A percentile compares a stretch with the other conserved stretches of the same genome.
These are phyloP conservation scores for Laupala kohalensis DNA, from an alignment of 1,140 invertebrate species.

Conservation along the genomic window DNA sequence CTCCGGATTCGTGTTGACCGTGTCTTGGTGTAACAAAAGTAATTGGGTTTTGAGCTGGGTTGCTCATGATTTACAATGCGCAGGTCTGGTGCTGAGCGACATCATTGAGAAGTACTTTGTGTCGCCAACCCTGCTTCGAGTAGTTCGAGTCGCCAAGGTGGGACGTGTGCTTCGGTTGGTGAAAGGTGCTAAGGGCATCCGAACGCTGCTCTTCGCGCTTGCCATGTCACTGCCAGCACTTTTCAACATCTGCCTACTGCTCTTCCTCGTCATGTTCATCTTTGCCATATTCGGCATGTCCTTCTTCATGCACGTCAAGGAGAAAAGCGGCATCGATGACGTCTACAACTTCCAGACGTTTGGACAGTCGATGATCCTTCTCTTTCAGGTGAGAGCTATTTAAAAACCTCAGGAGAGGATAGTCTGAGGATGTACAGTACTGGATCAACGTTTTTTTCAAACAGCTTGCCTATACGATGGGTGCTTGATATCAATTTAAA, in stretches of 20 bases:
- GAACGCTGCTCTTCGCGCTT: slow-evolving; percentile 90
- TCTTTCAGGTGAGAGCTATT: slow-evolving; percentile 76
- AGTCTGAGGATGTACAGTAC: too few relatives aligned
- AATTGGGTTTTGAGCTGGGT: too few relatives aligned
- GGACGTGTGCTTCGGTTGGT: slow-evolving; percentile 91
- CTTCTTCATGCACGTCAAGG: slow-evolving; percentile 96
- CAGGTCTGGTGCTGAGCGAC: slow-evolving; percentile 89
- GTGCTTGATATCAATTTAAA: too few relatives aligned
- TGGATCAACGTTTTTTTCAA: too few relatives aligned
- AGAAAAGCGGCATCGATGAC: slow-evolving; percentile 84
- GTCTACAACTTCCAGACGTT: slow-evolving; percentile 99
- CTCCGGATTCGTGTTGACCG: too few relatives aligned
- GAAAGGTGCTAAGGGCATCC: slow-evolving; percentile 93
- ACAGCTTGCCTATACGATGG: too few relatives aligned
- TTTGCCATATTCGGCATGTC: slow-evolving; percentile 99
- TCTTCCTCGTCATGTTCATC: slow-evolving; percentile 98
- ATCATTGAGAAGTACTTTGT: slow-evolving; percentile 96
- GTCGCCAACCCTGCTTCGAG: slow-evolving; percentile 89
- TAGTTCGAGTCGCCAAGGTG: slow-evolving; percentile 94
- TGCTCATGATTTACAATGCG: too few relatives aligned
- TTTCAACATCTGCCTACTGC: slow-evolving; percentile 95
- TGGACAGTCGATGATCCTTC: slow-evolving; percentile 90
- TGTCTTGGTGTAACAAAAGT: too few relatives aligned
- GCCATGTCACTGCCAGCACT: slow-evolving; percentile 96
- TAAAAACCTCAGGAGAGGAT: too few relatives aligned